Evolutionary conservation across 2,113 vertebrate species (phyloP).

Genomic region (Barnardius zonarius): DNA sequence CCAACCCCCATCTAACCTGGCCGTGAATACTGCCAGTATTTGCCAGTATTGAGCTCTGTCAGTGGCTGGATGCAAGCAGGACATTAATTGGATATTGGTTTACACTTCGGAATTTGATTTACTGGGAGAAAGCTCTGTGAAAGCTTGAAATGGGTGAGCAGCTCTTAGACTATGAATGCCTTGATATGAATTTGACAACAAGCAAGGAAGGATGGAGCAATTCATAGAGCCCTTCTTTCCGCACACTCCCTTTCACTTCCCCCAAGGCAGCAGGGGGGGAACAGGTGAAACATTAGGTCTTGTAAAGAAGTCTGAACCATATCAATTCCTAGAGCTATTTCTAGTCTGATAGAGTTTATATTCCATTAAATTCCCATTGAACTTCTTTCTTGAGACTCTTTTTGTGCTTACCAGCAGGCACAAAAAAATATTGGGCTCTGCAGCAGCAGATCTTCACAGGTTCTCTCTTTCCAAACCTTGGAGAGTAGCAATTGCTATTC

Average conservation of each 20-base stretch:
- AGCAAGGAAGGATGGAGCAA: background rate
- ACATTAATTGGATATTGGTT: background rate
- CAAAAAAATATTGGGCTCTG: background rate
- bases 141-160: background rate
- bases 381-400: background rate
- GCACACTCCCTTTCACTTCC: background rate
- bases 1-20: background rate
- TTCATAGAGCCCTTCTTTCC: background rate
- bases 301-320: background rate
- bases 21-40: background rate
- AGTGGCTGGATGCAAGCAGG: background rate
- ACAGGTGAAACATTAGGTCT: background rate
- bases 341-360: background rate
- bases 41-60: background rate
- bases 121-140: background rate
- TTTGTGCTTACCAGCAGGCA: accelerated
- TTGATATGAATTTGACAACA: background rate
- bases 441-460: background rate
- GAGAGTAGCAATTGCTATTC: accelerated
- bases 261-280: background rate
- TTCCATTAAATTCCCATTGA: background rate
- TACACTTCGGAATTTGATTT: background rate
- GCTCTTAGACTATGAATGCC: background rate
- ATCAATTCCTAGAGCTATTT: background rate
- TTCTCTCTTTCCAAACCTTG: background rate